Percentiles rank a stretch among this genome's conserved stretches.
These are phyloP conservation scores for Ormyrus nitidulus DNA, from an alignment of 2,888 invertebrate species.

Conservation along the genomic window DNA sequence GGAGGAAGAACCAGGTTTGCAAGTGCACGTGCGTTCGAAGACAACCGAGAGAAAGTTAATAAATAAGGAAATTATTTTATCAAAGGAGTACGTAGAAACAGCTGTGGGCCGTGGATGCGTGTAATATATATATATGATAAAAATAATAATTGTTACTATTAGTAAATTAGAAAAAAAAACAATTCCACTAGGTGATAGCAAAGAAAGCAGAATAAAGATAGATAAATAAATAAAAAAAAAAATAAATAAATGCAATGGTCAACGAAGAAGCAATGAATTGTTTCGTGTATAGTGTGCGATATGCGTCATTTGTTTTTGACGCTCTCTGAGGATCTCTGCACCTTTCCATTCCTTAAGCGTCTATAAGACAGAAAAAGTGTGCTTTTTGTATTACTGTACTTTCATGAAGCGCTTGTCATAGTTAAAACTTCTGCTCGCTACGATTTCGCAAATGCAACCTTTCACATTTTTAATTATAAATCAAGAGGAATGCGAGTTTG, in stretches of 20 bases:
- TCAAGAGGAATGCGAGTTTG: too few relatives aligned
- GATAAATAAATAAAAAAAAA: constrained; percentile 33
- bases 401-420: constrained; percentile 28
- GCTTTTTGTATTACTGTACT: constrained; percentile 14
- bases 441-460: constrained; percentile 42
- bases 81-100: background rate
- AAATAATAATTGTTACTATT: constrained; percentile 33
- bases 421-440: constrained; percentile 35
- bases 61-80: constrained; percentile 41
- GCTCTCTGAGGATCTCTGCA: constrained; percentile 12
- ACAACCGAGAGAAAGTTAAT: constrained; percentile 14
- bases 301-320: constrained; percentile 21
- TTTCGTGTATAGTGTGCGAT: constrained; percentile 13
- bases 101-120: constrained; percentile 7
- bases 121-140: constrained; percentile 31
- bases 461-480: background rate
- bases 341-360: constrained; percentile 9
- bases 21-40: constrained; percentile 4
- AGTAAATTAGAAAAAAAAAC: constrained; percentile 20
- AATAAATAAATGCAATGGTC: constrained; percentile 26
- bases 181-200: constrained; percentile 43
- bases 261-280: constrained; percentile 42
- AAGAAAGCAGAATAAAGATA: constrained; percentile 25
- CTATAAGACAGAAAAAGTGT: background rate
- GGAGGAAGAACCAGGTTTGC: constrained; percentile 5